phyloP scores from a whole-genome alignment of 2,797 vertebrate genomes.

The Scarus forsteni region DNA sequence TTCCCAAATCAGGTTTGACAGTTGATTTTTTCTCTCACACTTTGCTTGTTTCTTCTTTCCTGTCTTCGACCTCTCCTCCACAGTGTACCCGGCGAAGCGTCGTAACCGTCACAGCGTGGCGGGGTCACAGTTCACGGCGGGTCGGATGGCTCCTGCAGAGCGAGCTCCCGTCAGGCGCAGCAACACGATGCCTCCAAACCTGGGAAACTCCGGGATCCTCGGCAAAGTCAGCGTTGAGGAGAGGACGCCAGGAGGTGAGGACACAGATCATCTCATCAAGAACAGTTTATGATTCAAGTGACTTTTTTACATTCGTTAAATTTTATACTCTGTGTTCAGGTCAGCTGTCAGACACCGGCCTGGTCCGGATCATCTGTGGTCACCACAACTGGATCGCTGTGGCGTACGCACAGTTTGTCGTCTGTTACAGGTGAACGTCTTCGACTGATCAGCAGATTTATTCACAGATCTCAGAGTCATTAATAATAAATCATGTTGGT shows the following conservation, averaged over 20 bases:
- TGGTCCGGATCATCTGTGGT: slow-evolving; percentile 91
- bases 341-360: slow-evolving; percentile 81
- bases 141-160: slow-evolving; percentile 65
- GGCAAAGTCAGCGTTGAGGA: slow-evolving; percentile 73
- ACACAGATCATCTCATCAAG: slow-evolving; percentile 3
- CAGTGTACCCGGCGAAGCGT: slow-evolving; percentile 90
- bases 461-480: no score
- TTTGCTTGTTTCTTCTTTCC: not conserved
- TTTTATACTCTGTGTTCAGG: slow-evolving; percentile 62
- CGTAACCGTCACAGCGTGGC: slow-evolving; percentile 92
- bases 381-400: slow-evolving; percentile 96
- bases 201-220: slow-evolving; percentile 88
- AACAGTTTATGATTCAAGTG: no score
- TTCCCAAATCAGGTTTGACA: no score
- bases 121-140: slow-evolving; percentile 84
- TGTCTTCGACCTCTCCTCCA: not conserved
- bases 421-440: slow-evolving; percentile 83
- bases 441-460: not conserved
- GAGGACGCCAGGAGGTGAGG: slow-evolving; percentile 50
- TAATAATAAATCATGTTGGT: no score
- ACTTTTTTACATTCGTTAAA: no score
- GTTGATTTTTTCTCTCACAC: not conserved
- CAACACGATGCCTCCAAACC: slow-evolving; percentile 93
- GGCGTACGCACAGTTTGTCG: slow-evolving; percentile 92
- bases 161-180: slow-evolving; percentile 88